Conservation (phyloP, 2,797 vertebrate genomes). For the Silurus lanzhouensis region DNA sequence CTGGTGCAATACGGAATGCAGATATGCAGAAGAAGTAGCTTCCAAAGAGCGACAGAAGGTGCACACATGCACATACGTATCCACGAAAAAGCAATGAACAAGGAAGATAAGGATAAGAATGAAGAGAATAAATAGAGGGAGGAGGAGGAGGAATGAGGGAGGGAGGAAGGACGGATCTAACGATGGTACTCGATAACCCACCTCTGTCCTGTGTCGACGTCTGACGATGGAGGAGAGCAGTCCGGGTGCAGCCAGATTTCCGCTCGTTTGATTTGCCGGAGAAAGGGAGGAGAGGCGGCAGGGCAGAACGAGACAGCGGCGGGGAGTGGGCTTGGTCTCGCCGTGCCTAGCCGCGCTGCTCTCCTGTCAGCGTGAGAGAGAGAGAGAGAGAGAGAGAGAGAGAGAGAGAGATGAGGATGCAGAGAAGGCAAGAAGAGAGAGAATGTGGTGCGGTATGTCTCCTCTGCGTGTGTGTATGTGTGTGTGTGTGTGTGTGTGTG, state of each 20-base stretch:
- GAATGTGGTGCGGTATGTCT: conserved; percentile 18
- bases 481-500: conserved; percentile 37
- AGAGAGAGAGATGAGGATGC: background rate
- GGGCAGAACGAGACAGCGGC: conserved; percentile 10
- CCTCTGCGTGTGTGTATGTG: conserved; percentile 28
- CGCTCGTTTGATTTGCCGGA: conserved; percentile 20
- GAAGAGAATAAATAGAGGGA: background rate
- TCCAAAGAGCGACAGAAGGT: conserved; percentile 2
- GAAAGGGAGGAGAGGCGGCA: conserved; percentile 25
- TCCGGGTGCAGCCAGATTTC: conserved; percentile 50
- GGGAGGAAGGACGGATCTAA: conserved; percentile 21
- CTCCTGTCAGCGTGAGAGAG: conserved; percentile 40
- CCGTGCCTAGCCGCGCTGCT: conserved; percentile 38
- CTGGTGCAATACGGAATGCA: conserved; percentile 38
- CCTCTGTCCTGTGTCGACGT: conserved; percentile 73
- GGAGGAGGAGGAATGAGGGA: conserved; percentile 20
- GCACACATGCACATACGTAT: conserved; percentile 6
- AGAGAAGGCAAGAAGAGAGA: conserved; percentile 31
- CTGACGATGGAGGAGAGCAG: conserved; percentile 65
- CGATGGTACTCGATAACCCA: conserved; percentile 63
- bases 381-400: conserved; percentile 19
- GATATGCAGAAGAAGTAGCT: conserved; percentile 28
- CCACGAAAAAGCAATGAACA: conserved; percentile 5
- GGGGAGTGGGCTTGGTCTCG: conserved; percentile 49
- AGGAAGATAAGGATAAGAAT: conserved; percentile 19